Evolutionary conservation across 2,797 vertebrate species (phyloP).

Genomic region (Pipistrellus kuhlii): DNA sequence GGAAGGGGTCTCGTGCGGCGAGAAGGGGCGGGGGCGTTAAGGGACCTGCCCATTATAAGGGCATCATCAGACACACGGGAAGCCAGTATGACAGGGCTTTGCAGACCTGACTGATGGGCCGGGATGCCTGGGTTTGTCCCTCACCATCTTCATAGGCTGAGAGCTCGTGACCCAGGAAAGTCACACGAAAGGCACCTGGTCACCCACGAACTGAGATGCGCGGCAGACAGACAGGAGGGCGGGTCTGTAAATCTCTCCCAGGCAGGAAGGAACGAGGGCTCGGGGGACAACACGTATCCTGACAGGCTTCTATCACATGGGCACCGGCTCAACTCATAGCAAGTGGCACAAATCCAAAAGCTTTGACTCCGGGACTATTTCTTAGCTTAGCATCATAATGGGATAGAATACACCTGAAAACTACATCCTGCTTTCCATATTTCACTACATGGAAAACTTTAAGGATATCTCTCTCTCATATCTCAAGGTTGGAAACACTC

Average conservation of each 20-base stretch:
- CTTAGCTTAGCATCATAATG: not conserved
- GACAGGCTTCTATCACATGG: not conserved
- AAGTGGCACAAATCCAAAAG: not conserved
- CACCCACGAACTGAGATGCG: not conserved
- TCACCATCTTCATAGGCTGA: not conserved
- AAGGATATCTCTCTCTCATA: not conserved
- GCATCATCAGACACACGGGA: not conserved
- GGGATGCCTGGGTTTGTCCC: not conserved
- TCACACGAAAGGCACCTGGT: not conserved
- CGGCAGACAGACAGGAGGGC: not conserved
- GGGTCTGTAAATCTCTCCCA: not conserved
- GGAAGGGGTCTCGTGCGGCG: not conserved
- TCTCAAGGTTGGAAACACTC: not conserved
- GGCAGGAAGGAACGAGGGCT: not conserved
- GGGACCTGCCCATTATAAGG: not conserved
- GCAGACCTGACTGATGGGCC: not conserved
- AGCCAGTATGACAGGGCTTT: not conserved
- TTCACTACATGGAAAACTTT: not conserved
- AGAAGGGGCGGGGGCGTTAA: not conserved
- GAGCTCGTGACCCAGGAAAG: not conserved
- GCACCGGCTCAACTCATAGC: not conserved
- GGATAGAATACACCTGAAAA: not conserved
- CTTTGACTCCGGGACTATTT: not conserved
- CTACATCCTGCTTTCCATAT: not conserved
- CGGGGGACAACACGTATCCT: not conserved